Base-by-base conservation (phyloP, 30 jellyfish, hydroid and myxozoan species). In the Hydractinia symbiolongicarpus region DNA sequence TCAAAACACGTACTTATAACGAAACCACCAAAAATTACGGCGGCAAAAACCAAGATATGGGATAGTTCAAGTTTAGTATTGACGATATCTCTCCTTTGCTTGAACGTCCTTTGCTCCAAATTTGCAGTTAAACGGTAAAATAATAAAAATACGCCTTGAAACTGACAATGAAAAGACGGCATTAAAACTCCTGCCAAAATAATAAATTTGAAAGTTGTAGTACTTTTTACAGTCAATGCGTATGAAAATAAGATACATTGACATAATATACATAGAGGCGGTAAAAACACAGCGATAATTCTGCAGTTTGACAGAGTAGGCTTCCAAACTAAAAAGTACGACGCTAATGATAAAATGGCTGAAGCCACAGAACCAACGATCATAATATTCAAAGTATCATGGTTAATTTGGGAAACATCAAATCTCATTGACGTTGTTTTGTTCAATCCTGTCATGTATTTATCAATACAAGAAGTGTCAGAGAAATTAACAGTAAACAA, bases 291-390 rank as follows among this genome's bases (percentile, higher is more conserved):
- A 5, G 87, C 84, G 14, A 79, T 5, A 13, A 30, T 44, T 79
- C n/a, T 21, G 56, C 84, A 79, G 5, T 61, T 79, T 15, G 53
- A 10, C 58, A 79, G 67, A 5, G 61, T 66, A 1, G 67, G 84
- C 54, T 79, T 79, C 87, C 87, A 79, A 20, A 79, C 53, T 6
- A 67, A 16, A 53, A 79, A 79, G 73, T 79, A 79, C 17, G 80
- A 71, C 40, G 51, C 17, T 20, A 71, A 58, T 9, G 80, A 71
- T 30, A 71, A 5, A 50, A 71, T 53, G 44, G 80, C 80, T 6
- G 60, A 30, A 8, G 9, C 66, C 40, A 71, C 60, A 20, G 67
- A 9, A 5, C 80, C 80, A 15, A 71, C 54, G 66, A 71, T 71
- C 67, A 71, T 11, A 8, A 20, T 20, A 20, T 71, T n/a, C 66